Percentiles rank a stretch among this genome's conserved stretches.
These are phyloP conservation scores for Aphrophora alni DNA, from an alignment of 2,888 invertebrate genomes.

Conservation along the genomic window DNA sequence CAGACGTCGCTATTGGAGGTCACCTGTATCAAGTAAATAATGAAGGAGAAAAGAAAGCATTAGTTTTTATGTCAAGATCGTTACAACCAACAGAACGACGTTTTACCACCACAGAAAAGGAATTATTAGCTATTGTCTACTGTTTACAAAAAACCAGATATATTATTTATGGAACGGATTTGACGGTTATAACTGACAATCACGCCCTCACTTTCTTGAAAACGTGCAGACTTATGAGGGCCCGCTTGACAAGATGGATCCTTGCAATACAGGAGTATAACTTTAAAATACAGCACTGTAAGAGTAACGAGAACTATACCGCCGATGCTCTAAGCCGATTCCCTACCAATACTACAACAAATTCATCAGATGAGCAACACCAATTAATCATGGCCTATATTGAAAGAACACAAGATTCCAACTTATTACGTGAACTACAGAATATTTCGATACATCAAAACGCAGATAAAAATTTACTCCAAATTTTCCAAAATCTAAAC, in stretches of 20 bases:
- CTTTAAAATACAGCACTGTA: constrained; percentile 4
- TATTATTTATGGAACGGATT: neutral
- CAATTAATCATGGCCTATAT: neutral
- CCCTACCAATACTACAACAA: neutral
- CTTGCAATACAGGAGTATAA: constrained; percentile 13
- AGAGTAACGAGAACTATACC: neutral
- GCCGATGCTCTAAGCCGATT: constrained; percentile 4
- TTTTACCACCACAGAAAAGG: constrained; percentile 7
- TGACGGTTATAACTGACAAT: constrained; percentile 7
- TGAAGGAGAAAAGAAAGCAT: neutral
- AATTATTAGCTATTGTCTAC: neutral
- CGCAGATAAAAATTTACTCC: neutral
- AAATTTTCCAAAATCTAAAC: neutral
- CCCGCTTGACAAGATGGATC: constrained; percentile 11
- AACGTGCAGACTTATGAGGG: neutral
- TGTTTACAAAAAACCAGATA: constrained; percentile 18
- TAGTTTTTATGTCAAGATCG: neutral
- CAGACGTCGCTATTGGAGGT: constrained; percentile 14
- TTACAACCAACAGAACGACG: neutral
- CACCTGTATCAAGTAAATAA: neutral
- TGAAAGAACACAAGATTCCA: too few relatives aligned
- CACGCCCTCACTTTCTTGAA: constrained; percentile 14
- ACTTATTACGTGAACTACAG: too few relatives aligned
- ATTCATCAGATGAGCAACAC: neutral
- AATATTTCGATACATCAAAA: too few relatives aligned